Base-by-base conservation (phyloP, 2,113 vertebrate species). In the Apodemus sylvaticus region DNA sequence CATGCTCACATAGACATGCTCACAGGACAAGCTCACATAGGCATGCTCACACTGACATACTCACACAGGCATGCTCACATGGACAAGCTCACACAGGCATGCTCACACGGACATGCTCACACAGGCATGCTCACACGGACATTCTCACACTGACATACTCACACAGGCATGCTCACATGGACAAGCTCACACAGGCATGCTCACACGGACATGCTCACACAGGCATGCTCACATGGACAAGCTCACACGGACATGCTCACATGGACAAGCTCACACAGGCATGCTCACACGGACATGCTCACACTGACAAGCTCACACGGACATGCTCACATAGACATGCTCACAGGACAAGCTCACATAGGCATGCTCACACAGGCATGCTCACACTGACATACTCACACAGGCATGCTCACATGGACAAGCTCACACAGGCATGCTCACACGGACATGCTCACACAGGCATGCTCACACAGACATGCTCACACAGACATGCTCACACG, bases 271-370 rank as follows among this genome's bases (percentile, higher is more conserved):
- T 88, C 68, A 89, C 51, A 34, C 22, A 11, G 12, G 1, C 79
- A 58, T 20, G 36, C 12, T 22, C 31, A 48, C 5, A 39, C 3
- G 36, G 5, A 3, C 36, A 81, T 81, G 51, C 9, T 12, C 31
- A 55, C 7, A 11, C 1, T 2, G 29, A 0, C 1, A 55, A 20
- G 34, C 8, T 79, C 48, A 53, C 17, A 22, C 0, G 1, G 51
- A 0, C 77, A 36, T 19, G 48, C 17, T 79, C 48, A 78, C 48
- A 19, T 7, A 6, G 6, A 13, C 2, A 48, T 16, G 45, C 13
- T 31, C 74, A 77, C 26, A 4, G 45, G 45, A 7, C 45, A 48
- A 5, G 45, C 45, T 48, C 45, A 58, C 55, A 58, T 14, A 17
- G 13, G 4, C 55, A 58, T 77, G 36, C 13, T 88, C 70, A 89